Evolutionary conservation across 2,113 vertebrate genomes (phyloP), one percentile per base, ranked within the genome.

Genomic region (Neoarius graeffei): DNA sequence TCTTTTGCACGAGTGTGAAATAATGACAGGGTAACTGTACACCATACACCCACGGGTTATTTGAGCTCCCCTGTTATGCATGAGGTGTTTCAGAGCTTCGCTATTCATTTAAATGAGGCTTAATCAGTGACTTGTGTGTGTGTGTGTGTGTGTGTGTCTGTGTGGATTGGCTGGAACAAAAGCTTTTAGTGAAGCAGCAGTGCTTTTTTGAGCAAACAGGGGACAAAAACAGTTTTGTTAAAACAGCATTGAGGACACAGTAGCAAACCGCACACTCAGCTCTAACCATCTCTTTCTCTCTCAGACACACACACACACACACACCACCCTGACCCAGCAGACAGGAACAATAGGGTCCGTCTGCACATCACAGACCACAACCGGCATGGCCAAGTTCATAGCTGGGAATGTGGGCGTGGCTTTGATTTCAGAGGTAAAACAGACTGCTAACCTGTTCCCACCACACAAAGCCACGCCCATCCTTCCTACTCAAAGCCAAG

Each of bases 111-210:
- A 60, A 81, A 57, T 19, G 8, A 81, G 77, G 54, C 15, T 81
- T 81, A 81, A 81, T 81, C 79, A 81, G n/a, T 30, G 54, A 59
- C 52, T 56, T 23, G 48, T 77, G 74, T 77, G 60, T 67, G 48
- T 62, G 60, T 52, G 60, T 86, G 60, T 88, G 57, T 88, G 84
- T 48, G 73, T 62, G 73, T 67, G 83, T 69, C 17, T 50, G 77
- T 81, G 69, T 60, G 80, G 73, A 88, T 79, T 48, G 48, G 57
- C 83, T 54, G 23, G 74, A 50, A 90, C 85, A 90, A 90, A 85
- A 48, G 85, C 7, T 42, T 57, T 87, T 77, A 86, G 87, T 50
- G 52, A 79, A 66, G 85, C 54, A 77, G 86, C 87, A 88, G 89
- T 84, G 15, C 50, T 59, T 85, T 86, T 86, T 64, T 57, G 30